Evolutionary conservation across 2,888 invertebrate species (phyloP), one percentile per base, ranked within the genome.

Genomic region (Nomada ferruginata): DNA sequence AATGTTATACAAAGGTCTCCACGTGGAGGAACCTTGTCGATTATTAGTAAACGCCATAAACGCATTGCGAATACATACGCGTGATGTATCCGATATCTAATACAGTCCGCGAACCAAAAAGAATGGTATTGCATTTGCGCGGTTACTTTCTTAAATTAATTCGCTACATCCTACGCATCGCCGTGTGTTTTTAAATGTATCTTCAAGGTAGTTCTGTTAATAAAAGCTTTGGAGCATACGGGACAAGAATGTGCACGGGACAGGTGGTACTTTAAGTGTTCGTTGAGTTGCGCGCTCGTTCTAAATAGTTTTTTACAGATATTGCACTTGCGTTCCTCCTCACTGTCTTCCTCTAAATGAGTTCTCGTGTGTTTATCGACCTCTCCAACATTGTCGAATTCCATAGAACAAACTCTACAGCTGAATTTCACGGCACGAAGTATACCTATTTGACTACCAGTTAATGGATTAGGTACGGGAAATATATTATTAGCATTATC

Each of bases 301-400:
- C 83, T 79, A 63, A 91, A 91, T 3, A 73, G 1, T 82, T 90
- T 89, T 60, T 89, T 89, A 71, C 92, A 91, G 55, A 91, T 89
- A 71, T 89, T 91, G 70, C 92, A 92, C 61, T 87, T 90, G 18
- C 84, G 86, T 18, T 86, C 87, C 29, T 88, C 86, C 18, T 82
- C 80, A 11, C 76, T 76, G 11, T 82, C 76, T 53, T 89, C 84
- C 44, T 89, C 88, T 74, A 90, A 77, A 66, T 92, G 92, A 3
- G 89, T 88, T 65, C 89, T 90, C n/a, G 91, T 90, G 52, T 93
- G 93, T 42, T 79, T 83, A 60, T 92, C 91, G 5, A 92, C 91
- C 61, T 91, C 92, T 0, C 85, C 89, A 4, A 92, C 84, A 20
- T 90, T 92, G 3, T 87, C 77, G 20, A 92, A 91, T 66, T 91